phyloP scores from a whole-genome alignment of 2,113 vertebrate species.

The Oncorhynchus gorbuscha region DNA sequence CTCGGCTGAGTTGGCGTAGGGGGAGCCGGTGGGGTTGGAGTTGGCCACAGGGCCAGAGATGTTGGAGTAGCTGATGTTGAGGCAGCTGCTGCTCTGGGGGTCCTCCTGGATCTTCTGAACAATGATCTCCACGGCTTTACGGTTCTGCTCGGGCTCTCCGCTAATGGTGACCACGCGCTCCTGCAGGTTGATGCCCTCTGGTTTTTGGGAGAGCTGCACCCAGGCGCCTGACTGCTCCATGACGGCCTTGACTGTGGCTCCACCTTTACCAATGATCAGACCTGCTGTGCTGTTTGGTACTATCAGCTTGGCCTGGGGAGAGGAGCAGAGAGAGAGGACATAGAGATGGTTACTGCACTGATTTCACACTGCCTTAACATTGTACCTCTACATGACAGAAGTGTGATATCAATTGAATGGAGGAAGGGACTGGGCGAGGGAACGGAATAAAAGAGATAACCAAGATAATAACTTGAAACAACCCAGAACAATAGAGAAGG shows the following conservation, averaged over 20 bases:
- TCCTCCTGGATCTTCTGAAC: conserved; percentile 95
- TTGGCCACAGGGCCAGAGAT: conserved; percentile 91
- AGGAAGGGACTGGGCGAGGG: conserved; percentile 9
- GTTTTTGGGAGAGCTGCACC: conserved; percentile 94
- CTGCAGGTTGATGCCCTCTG: conserved; percentile 91
- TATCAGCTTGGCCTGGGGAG: conserved; percentile 86
- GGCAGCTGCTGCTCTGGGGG: conserved; percentile 91
- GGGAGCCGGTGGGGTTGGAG: conserved; percentile 94
- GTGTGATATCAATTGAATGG: neutral
- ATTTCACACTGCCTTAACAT: neutral
- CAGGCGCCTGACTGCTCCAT: conserved; percentile 95
- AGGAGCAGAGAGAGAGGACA: conserved; percentile 14
- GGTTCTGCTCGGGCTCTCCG: conserved; percentile 88
- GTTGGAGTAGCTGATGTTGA: conserved; percentile 94
- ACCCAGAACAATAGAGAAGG: neutral
- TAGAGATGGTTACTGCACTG: conserved; percentile 7
- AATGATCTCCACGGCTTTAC: conserved; percentile 89
- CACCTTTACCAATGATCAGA: conserved; percentile 91
- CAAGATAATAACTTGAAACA: neutral
- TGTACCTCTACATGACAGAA: neutral
- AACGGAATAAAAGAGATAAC: neutral
- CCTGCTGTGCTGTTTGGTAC: conserved; percentile 93
- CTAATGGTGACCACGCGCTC: conserved; percentile 93
- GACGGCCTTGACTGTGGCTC: conserved; percentile 89
- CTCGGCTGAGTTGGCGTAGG: conserved; percentile 89